These are phyloP conservation scores for Bruchidius siliquastri DNA, from an alignment of 2,888 invertebrate species.

Conservation along the genomic window DNA sequence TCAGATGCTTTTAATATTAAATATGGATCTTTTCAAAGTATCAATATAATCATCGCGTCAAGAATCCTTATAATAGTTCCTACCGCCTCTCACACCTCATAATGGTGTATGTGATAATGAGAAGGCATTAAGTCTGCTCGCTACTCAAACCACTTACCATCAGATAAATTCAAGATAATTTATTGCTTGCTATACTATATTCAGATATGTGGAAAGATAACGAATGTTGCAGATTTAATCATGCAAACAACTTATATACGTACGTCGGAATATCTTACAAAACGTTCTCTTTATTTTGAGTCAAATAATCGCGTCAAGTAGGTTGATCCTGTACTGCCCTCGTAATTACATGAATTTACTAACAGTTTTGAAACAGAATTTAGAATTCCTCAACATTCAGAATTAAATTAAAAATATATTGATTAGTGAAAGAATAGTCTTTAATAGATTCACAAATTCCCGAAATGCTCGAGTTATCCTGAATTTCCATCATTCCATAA, in stretches of 20 bases:
- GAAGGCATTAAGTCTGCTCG: not conserved
- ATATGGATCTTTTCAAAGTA: not conserved
- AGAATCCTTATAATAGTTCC: not conserved
- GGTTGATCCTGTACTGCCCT: too few relatives aligned
- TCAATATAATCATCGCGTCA: not conserved
- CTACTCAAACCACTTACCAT: not conserved
- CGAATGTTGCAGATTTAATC: not conserved
- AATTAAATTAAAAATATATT: too few relatives aligned
- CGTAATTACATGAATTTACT: too few relatives aligned
- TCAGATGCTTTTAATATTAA: not conserved
- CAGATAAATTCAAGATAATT: not conserved
- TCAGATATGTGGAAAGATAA: not conserved
- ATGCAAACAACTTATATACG: not conserved
- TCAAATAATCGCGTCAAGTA: too few relatives aligned
- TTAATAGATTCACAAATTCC: too few relatives aligned
- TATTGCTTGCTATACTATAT: not conserved
- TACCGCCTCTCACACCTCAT: not conserved
- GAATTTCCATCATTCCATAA: too few relatives aligned
- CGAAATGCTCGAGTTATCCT: too few relatives aligned
- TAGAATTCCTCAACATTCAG: too few relatives aligned
- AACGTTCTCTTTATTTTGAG: too few relatives aligned
- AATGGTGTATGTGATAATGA: not conserved
- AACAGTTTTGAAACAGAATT: too few relatives aligned
- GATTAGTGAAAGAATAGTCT: too few relatives aligned
- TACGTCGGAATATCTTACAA: too few relatives aligned